phyloP scores from a whole-genome alignment of 2,113 vertebrate species.

The Eulacestoma nigropectus region DNA sequence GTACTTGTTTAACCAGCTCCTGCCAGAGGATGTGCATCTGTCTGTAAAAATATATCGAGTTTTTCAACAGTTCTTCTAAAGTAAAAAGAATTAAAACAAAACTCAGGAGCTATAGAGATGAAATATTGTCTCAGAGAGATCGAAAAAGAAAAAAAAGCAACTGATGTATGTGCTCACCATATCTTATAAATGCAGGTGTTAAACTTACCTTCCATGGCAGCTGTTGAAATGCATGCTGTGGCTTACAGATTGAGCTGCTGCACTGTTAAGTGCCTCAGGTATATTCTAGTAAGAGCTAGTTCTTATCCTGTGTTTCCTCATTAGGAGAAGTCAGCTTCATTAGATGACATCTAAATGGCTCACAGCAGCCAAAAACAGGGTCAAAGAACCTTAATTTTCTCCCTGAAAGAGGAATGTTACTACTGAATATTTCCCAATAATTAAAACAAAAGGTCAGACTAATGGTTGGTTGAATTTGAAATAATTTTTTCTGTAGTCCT shows the following conservation, averaged over 20 bases:
- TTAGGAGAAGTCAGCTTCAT: not conserved
- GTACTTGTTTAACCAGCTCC: not conserved
- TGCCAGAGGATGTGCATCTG: not conserved
- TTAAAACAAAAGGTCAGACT: slow-evolving; percentile 6
- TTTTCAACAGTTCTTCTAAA: not conserved
- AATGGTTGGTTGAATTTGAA: not conserved
- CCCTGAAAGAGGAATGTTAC: not conserved
- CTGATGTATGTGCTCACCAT: not conserved
- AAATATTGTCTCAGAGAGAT: not conserved
- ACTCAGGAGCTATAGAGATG: not conserved
- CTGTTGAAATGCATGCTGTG: not conserved
- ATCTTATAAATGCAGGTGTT: not conserved
- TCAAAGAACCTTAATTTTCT: not conserved
- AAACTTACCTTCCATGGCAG: not conserved
- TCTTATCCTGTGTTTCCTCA: not conserved
- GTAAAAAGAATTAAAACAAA: not conserved
- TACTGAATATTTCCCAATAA: not conserved
- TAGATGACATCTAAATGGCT: not conserved
- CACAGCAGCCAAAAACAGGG: not conserved
- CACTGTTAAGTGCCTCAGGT: not conserved
- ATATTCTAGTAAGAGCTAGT: not conserved
- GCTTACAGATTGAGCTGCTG: not conserved
- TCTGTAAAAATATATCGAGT: not conserved
- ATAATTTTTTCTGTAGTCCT: not conserved
- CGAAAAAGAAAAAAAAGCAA: not conserved